A percentile compares a stretch with the other conserved stretches of the same genome.
These are phyloP conservation scores for Pachymerium ferrugineum DNA, from an alignment of 2,888 invertebrate genomes.

Conservation along the genomic window DNA sequence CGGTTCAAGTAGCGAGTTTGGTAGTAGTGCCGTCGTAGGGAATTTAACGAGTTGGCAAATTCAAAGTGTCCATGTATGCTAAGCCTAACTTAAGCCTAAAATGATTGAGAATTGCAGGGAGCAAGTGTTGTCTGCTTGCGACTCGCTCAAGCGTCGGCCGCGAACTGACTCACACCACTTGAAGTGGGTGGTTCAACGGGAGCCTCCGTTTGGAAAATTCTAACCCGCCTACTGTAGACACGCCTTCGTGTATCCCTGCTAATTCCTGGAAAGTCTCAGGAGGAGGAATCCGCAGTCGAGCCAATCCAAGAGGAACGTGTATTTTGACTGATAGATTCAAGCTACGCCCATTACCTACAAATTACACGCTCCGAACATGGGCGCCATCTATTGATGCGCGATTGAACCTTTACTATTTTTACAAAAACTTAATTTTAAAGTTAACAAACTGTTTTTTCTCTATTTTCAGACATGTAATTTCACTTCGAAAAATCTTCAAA, in stretches of 20 bases:
- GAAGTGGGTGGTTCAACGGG: neutral
- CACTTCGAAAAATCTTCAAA: too few relatives aligned
- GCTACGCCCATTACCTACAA: neutral
- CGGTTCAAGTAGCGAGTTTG: neutral
- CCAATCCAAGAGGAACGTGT: neutral
- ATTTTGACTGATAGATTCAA: neutral
- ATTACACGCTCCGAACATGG: neutral
- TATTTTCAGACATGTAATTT: too few relatives aligned
- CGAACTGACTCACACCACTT: neutral
- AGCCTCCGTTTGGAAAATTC: constrained; percentile 5
- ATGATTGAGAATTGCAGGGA: neutral
- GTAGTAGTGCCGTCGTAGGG: neutral
- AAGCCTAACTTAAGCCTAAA: neutral
- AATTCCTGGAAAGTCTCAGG: neutral
- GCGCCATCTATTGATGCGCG: neutral
- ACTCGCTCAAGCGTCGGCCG: neutral
- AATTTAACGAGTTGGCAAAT: neutral
- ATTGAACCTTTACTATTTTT: too few relatives aligned
- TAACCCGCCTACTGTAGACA: neutral
- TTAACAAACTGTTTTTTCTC: too few relatives aligned
- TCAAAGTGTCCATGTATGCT: neutral
- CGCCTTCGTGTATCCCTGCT: neutral
- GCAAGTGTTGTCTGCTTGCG: neutral
- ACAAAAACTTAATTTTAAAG: too few relatives aligned
- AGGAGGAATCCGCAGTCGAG: neutral